Conservation (phyloP, 2,113 vertebrate genomes). For the Tonatia bakeri region DNA sequence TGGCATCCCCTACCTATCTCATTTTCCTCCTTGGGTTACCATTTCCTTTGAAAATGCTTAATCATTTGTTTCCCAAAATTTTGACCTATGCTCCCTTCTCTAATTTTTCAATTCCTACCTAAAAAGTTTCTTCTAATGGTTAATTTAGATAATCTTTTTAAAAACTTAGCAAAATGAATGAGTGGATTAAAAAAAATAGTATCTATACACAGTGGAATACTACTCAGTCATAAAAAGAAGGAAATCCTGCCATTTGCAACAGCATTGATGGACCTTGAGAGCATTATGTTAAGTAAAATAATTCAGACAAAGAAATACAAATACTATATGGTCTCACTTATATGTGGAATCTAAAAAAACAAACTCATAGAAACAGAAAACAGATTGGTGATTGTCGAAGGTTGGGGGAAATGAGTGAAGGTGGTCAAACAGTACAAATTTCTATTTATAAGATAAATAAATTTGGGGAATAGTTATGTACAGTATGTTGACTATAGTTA, state of each 20-base stretch:
- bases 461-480: background rate
- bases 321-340: background rate
- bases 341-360: background rate
- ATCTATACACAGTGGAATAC: background rate
- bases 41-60: constrained; percentile 4
- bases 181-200: background rate
- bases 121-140: background rate
- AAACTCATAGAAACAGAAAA: background rate
- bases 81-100: background rate
- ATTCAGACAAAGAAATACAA: background rate
- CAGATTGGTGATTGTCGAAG: background rate
- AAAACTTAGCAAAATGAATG: background rate
- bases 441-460: background rate
- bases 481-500: background rate
- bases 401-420: background rate
- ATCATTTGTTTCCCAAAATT: background rate
- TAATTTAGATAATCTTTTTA: background rate
- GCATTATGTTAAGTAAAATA: background rate
- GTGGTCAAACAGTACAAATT: background rate
- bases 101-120: background rate
- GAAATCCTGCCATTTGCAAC: background rate
- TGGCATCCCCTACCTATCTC: background rate
- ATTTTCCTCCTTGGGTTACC: background rate
- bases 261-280: background rate
- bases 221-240: background rate